Base-by-base conservation (phyloP, 2,888 invertebrate species). In the Mythimna loreyi region DNA sequence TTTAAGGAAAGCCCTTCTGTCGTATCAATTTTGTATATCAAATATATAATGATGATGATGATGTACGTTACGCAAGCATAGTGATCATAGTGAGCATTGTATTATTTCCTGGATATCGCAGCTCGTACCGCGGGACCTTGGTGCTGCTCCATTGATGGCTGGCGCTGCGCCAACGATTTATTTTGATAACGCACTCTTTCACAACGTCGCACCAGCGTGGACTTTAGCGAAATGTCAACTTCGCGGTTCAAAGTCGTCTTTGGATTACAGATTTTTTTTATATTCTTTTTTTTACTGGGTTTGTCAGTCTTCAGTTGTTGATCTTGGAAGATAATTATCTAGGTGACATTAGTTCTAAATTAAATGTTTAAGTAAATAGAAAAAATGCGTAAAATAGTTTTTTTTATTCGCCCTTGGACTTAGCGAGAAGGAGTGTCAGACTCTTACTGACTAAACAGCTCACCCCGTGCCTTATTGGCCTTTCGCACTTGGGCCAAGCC, bases 121-220 rank as follows among this genome's bases (percentile, higher is more conserved):
- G 8, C 40, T 36, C 57, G 64, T 66, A 60, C 68, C 43, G 43
- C 40, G 61, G 71, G 86, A 87, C 89, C 90, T 90, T 90, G 89
- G 82, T 81, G 63, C 61, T 56, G 49, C 81, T 79, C 78, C 83
- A 81, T 82, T 76, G 79, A 78, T 69, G 66, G 66, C 76, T 91
- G 91, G 91, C 91, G 67, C 7, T 19, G 21, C 53, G 82, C 90
- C 90, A 89, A 66, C 47, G 72, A 82, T 84, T 85, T 90, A 90
- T 90, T 89, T 89, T 78, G 81, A 89, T 80, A 67, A 52, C 80
- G 71, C 85, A 78, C 79, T 83, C 87, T 89, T 87, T 87, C 87
- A 84, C 88, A 88, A 88, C 69, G 70, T 57, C 58, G 52, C 59
- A 65, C 75, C 56, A 65, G 57, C 76, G 61, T 40, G 65, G 28